Evolutionary conservation across 2,113 vertebrate genomes (phyloP), one percentile per base, ranked within the genome.

Genomic region (Brachyhypopomus occidentalis): DNA sequence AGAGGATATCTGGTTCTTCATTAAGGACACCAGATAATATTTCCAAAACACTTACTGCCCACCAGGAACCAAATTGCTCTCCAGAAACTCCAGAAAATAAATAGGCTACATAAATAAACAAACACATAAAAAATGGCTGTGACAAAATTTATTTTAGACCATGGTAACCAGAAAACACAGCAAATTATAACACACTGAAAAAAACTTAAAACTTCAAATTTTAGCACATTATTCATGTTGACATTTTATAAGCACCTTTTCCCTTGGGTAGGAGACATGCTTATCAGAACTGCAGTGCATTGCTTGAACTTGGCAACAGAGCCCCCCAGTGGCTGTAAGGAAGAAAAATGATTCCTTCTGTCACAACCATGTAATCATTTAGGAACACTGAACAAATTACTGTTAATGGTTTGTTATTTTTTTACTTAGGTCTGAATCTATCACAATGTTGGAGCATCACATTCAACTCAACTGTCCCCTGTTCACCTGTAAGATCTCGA

Each of bases 401-500:
- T 70, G 11, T 8, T 17, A 12, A 45, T 55, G 2, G 38, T 56
- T 25, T 34, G 27, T 25, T 77, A 14, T 45, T 19, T 59, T 11
- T 69, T 62, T 69, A 4, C 17, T 36, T 9, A 74, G 45, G 20
- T 77, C 48, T 67, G 45, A 41, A 58, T 75, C 12, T 36, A 11
- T 77, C 48, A 70, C 78, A 77, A 25, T 64, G 67, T 59, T 59
- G 23, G 63, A 72, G 11, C 60, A 6, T 55, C 16, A 48, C 14
- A 38, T 74, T 91, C 80, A 92, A 72, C 76, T 76, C 0, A 25
- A 71, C 89, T 95, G 93, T 89, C 94, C 96, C 88, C 94, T 94
- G 30, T 97, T 96, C 87, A 96, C 95, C 81, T 95, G 95, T 94
- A 96, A 94, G 87, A 99, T 98, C 90, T 98, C 97, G 85, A 93